Base-by-base conservation (phyloP, 2,797 vertebrate genomes). In the Acipenser ruthenus region DNA sequence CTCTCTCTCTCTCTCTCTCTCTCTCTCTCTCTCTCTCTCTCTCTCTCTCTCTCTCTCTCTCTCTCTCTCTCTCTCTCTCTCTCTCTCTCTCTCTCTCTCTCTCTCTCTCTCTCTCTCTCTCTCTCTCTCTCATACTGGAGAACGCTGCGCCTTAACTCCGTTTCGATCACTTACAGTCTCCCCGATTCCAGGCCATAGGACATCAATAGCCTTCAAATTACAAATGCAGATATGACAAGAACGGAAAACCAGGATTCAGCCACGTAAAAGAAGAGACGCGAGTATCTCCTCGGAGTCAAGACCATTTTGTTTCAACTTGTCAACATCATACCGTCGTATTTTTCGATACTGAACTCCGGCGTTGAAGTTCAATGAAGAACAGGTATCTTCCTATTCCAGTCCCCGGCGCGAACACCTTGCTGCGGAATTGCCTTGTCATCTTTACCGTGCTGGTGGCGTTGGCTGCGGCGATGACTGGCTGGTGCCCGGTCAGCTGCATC, bases 401-500 rank as follows among this genome's bases (percentile, higher is more conserved):
- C 76, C 87, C 85, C 73, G 82, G 87, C 74, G 82, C 18, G 82
- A 78, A 81, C 7, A 66, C 88, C 67, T 83, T 87, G 86, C 81
- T 92, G 62, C 50, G 86, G 63, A 3, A 82, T 65, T 87, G 72
- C n/a, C 60, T 90, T 71, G 70, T 95, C 56, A 80, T 94, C 61
- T 69, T 90, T 56, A 89, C 74, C 64, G 79, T 94, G 83, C 89
- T 89, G 76, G 84, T 83, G 74, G 78, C 74, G 49, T 49, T 82
- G 5, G 83, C 82, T 49, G 88, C 88, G 51, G 89, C 85, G 1
- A 83, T 88, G 66, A 87, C 77, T 63, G 68, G 82, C 70, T 78
- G 64, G 68, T 97, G 94, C 73, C 93, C 93, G 0, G 81, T 80
- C 51, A 77, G 76, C 13, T 97, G 95, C 13, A 82, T 80, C 64